phyloP scores from a whole-genome alignment of 2,797 vertebrate genomes.

The Gila robusta region DNA sequence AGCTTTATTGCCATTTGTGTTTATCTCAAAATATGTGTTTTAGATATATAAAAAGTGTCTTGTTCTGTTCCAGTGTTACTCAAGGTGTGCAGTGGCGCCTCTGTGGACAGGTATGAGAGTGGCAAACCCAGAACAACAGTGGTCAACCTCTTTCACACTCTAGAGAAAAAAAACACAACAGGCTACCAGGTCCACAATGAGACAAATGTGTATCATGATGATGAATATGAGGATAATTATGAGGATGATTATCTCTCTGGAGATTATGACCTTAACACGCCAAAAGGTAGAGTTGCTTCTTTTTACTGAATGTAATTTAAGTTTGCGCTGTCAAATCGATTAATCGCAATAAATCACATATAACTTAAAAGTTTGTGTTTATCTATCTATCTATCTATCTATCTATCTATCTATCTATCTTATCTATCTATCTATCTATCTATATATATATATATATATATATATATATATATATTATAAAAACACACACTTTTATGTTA shows the following conservation, averaged over 20 bases:
- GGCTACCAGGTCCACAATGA: neutral
- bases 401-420: no score
- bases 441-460: no score
- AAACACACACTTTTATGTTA: no score
- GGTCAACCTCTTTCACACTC: conserved; percentile 32
- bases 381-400: no score
- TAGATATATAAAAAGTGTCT: neutral
- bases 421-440: no score
- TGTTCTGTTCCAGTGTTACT: conserved; percentile 58
- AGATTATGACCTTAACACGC: conserved; percentile 54
- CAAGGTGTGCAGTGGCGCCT: conserved; percentile 52
- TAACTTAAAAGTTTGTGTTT: no score
- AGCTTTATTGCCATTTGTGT: neutral
- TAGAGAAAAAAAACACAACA: neutral
- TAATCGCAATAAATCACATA: no score
- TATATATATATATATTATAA: no score
- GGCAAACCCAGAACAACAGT: conserved; percentile 44
- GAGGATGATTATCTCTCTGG: conserved; percentile 38
- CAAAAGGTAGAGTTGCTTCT: conserved; percentile 56
- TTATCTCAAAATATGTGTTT: neutral
- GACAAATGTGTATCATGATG: conserved; percentile 13
- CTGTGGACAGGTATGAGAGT: conserved; percentile 37
- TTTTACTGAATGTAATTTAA: neutral
- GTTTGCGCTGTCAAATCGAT: no score
- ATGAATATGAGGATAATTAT: conserved; percentile 31